Conservation (phyloP, 2,113 vertebrate genomes). For the Nibea coibor region DNA sequence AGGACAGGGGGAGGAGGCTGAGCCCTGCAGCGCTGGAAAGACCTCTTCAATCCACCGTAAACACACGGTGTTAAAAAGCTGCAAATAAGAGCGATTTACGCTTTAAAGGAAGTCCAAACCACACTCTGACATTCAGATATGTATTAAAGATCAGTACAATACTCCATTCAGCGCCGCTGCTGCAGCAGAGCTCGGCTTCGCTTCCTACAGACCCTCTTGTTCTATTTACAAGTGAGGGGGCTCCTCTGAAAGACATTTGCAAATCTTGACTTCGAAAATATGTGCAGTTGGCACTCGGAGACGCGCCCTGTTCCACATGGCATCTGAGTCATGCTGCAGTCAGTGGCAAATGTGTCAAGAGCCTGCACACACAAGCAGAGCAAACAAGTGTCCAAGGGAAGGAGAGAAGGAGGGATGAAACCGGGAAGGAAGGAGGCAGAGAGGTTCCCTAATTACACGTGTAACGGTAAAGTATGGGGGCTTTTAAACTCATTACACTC, state of each 20-base stretch:
- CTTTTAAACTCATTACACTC: constrained; percentile 61
- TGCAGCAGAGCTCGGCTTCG: not conserved
- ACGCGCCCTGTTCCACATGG: constrained; percentile 76
- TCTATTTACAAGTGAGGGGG: constrained; percentile 74
- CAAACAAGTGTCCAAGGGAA: constrained; percentile 23
- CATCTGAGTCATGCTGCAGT: constrained; percentile 79
- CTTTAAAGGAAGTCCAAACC: constrained; percentile 22
- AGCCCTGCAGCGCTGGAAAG: constrained; percentile 33
- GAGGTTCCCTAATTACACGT: constrained; percentile 38
- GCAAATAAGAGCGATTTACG: constrained; percentile 14
- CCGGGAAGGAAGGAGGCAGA: not conserved
- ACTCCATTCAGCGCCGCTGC: constrained; percentile 33
- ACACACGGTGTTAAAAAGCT: not conserved
- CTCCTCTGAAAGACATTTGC: constrained; percentile 78
- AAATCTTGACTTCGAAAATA: constrained; percentile 87
- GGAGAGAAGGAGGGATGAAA: constrained; percentile 7
- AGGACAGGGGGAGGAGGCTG: constrained; percentile 55
- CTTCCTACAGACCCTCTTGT: constrained; percentile 58
- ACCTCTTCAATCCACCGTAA: not conserved
- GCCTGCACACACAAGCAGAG: constrained; percentile 38
- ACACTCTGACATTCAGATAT: constrained; percentile 26
- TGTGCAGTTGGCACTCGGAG: constrained; percentile 82
- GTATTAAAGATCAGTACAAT: constrained; percentile 13
- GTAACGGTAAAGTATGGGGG: constrained; percentile 29
- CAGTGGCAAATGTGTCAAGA: constrained; percentile 65